phyloP scores from a whole-genome alignment of 2,113 vertebrate genomes.

The Crypturellus undulatus region DNA sequence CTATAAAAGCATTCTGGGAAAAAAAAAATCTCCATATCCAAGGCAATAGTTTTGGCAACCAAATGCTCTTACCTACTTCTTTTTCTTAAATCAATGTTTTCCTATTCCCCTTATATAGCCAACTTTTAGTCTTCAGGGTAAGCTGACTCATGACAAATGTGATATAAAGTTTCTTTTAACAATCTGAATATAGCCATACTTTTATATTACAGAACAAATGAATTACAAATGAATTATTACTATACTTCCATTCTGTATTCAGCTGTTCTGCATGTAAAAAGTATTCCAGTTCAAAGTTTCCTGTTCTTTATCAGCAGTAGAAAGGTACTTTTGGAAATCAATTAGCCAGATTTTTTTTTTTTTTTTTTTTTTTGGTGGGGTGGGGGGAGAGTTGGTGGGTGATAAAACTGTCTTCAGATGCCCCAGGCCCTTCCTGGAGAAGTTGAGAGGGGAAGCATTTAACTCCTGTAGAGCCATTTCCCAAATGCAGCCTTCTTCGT shows the following conservation, averaged over 20 bases:
- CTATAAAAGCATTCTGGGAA: not conserved
- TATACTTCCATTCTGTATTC: not conserved
- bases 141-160: not conserved
- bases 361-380: too few species aligned
- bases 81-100: not conserved
- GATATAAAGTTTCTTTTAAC: not conserved
- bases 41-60: not conserved
- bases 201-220: not conserved
- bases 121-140: not conserved
- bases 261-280: not conserved
- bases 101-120: not conserved
- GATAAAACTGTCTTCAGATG: not conserved
- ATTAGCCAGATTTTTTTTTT: not conserved
- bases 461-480: not conserved
- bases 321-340: not conserved
- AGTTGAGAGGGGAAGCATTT: not conserved
- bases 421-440: not conserved
- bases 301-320: not conserved
- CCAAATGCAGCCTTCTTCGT: not conserved
- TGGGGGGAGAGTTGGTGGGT: too few species aligned
- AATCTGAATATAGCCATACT: not conserved
- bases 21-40: not conserved
- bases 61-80: not conserved
- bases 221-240: not conserved
- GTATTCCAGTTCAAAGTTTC: not conserved